These are phyloP conservation scores for Parotia lawesii DNA, from an alignment of 2,113 vertebrate species.

Conservation along the genomic window DNA sequence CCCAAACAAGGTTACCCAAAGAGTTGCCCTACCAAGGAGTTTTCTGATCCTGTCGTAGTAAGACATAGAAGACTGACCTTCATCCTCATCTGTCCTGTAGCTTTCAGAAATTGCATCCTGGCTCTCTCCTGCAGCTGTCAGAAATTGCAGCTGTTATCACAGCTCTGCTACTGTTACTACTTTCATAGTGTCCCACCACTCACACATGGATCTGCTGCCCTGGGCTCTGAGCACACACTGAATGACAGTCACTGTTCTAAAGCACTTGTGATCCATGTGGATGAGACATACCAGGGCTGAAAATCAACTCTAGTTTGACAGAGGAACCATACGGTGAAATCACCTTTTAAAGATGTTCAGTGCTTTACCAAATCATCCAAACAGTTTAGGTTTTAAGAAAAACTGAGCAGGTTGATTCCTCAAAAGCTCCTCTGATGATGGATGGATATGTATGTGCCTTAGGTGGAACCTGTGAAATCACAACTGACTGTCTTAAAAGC, in stretches of 20 bases:
- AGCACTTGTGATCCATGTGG: neutral
- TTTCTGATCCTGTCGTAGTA: neutral
- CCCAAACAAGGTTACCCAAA: neutral
- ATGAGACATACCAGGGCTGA: neutral
- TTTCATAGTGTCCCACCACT: neutral
- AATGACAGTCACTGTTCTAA: neutral
- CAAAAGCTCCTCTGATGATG: neutral
- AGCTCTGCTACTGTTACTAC: neutral
- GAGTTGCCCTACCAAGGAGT: neutral
- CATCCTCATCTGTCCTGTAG: neutral
- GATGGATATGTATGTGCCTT: neutral
- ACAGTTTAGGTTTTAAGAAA: neutral
- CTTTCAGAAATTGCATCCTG: neutral
- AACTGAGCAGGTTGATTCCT: neutral
- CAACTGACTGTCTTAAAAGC: neutral
- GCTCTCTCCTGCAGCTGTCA: neutral
- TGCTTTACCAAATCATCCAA: neutral
- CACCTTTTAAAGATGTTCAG: neutral
- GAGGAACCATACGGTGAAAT: neutral
- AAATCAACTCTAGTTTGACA: neutral
- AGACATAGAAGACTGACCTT: neutral
- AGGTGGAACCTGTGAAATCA: neutral
- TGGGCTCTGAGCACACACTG: neutral
- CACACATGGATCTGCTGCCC: neutral
- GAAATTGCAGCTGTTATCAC: neutral